These are phyloP conservation scores for Drosophila malerkotliana DNA, from an alignment of 1,140 invertebrate genomes.

Conservation along the genomic window DNA sequence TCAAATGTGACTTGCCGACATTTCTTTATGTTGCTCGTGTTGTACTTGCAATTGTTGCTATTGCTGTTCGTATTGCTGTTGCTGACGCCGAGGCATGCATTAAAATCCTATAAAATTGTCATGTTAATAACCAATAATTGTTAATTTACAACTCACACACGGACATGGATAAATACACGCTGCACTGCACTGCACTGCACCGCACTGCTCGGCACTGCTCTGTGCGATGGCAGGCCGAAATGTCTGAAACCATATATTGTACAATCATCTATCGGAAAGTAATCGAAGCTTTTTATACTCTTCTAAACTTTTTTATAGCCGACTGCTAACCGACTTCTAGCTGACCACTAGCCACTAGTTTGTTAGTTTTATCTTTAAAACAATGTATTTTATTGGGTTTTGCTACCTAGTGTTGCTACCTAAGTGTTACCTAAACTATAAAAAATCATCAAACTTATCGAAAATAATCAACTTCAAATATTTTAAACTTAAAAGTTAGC, in stretches of 20 bases:
- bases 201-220: too few species aligned
- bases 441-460: too few species aligned
- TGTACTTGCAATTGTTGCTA: slow-evolving; percentile 27
- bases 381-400: too few species aligned
- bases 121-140: slow-evolving; percentile 83
- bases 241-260: neutral
- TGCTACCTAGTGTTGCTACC: too few species aligned
- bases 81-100: slow-evolving; percentile 65
- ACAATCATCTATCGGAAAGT: neutral
- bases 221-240: slow-evolving; percentile 2
- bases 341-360: neutral
- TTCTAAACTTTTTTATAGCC: too few species aligned
- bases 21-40: slow-evolving; percentile 45
- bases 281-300: neutral
- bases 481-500: too few species aligned
- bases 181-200: slow-evolving; percentile 1
- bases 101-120: slow-evolving; percentile 83
- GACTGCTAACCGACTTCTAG: neutral
- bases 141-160: slow-evolving; percentile 77
- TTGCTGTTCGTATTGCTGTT: neutral
- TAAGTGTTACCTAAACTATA: too few species aligned
- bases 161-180: slow-evolving; percentile 30
- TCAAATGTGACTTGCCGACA: slow-evolving; percentile 78
- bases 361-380: too few species aligned
- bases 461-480: too few species aligned